phyloP scores from a whole-genome alignment of 1,140 invertebrate species.

The Ceratina australensis region DNA sequence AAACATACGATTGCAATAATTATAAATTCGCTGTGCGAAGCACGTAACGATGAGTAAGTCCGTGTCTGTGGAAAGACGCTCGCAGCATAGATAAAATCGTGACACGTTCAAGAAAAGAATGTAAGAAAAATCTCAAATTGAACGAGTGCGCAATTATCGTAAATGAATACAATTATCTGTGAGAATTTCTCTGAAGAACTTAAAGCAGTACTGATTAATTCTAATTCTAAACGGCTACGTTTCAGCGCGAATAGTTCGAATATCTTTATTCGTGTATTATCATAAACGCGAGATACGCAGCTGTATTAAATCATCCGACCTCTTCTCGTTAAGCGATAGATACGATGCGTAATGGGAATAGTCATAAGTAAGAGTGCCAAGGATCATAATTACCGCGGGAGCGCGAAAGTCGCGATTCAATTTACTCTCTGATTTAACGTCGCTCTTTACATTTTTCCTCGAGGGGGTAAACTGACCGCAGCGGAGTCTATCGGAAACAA shows the following conservation, averaged over 20 bases:
- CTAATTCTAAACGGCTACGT: background rate
- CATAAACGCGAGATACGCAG: background rate
- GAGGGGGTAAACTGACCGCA: background rate
- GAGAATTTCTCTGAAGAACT: background rate
- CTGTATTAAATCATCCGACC: background rate
- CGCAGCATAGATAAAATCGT: background rate
- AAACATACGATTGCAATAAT: background rate
- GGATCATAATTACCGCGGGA: conserved; percentile 1
- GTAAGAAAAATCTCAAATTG: too few relatives aligned
- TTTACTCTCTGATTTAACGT: background rate
- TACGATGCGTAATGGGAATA: background rate
- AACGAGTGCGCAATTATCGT: too few relatives aligned
- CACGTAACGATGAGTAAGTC: conserved; percentile 7
- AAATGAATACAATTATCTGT: background rate
- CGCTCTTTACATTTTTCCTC: too few relatives aligned
- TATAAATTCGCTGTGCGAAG: conserved; percentile 1
- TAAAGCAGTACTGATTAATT: background rate
- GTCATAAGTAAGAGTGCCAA: background rate
- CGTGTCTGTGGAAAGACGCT: background rate
- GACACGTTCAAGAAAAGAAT: background rate
- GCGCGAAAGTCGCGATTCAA: background rate
- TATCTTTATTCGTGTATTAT: background rate
- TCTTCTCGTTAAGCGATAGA: background rate
- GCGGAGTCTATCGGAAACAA: background rate
- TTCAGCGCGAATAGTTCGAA: background rate